Evolutionary conservation across 1,140 invertebrate genomes (phyloP).

Genomic region (Zaprionus nigranus): DNA sequence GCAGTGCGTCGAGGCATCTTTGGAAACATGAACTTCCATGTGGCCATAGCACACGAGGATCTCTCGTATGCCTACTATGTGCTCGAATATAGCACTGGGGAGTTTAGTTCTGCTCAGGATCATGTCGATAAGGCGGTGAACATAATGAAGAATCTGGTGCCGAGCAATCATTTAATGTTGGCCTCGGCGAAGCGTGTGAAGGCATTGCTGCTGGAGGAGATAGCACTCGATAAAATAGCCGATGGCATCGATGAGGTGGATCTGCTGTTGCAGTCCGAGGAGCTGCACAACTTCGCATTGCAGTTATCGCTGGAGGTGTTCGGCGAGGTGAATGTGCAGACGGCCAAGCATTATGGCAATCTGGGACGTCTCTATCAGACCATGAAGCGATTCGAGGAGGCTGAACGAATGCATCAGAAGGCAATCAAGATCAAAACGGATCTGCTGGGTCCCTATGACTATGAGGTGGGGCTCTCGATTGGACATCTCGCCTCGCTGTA

Average conservation of each 20-base stretch:
- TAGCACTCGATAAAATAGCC: constrained; percentile 91
- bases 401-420: constrained; percentile 95
- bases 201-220: constrained; percentile 96
- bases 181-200: constrained; percentile 95
- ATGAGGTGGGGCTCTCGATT: constrained; percentile 95
- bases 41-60: constrained; percentile 95
- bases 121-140: constrained; percentile 93
- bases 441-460: constrained; percentile 93
- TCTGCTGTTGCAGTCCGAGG: constrained; percentile 90
- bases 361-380: constrained; percentile 95
- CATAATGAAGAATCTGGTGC: constrained; percentile 92
- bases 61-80: constrained; percentile 96
- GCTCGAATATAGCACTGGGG: constrained; percentile 94
- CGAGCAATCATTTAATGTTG: constrained; percentile 92
- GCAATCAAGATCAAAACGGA: constrained; percentile 96
- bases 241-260: constrained; percentile 83
- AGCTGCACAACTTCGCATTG: constrained; percentile 92
- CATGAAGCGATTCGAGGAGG: constrained; percentile 93
- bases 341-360: constrained; percentile 97
- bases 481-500: constrained; percentile 96
- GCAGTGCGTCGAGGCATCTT: constrained; percentile 91
- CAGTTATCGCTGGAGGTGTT: constrained; percentile 91
- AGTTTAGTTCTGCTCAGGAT: constrained; percentile 91
- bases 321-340: constrained; percentile 96
- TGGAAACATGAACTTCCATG: constrained; percentile 92